A percentile compares a stretch with the other conserved stretches of the same genome.
Conservation (phyloP, 2,797 vertebrate species). For the Micromesistius poutassou region DNA sequence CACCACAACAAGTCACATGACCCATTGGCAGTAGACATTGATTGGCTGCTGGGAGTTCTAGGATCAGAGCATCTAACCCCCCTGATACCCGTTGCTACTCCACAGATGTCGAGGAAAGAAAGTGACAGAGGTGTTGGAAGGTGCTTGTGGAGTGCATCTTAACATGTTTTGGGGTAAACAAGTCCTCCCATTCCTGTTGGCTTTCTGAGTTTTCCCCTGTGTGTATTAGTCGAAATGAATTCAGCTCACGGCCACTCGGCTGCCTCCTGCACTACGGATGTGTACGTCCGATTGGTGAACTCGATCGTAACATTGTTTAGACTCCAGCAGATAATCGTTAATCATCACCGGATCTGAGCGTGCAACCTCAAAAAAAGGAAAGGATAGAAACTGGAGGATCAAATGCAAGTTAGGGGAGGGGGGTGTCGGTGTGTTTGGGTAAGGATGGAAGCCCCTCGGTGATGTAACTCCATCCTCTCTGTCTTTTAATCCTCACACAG, state of each 20-base stretch:
- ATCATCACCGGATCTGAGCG: not conserved
- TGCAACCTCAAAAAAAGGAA: not conserved
- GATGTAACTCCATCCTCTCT: slow-evolving; percentile 5
- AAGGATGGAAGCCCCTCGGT: slow-evolving; percentile 11
- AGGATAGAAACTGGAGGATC: slow-evolving; percentile 22
- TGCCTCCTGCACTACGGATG: not conserved
- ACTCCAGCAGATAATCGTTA: not conserved
- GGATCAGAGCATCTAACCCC: not conserved
- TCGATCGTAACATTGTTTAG: not conserved
- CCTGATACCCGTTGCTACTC: not conserved
- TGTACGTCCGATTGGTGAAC: not conserved
- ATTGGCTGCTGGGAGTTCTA: not conserved
- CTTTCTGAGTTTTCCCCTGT: not conserved
- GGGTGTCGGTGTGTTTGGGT: slow-evolving; percentile 17
- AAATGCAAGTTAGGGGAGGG: not conserved
- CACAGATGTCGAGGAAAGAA: not conserved
- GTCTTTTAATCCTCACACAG: slow-evolving; percentile 13
- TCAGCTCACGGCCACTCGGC: not conserved
- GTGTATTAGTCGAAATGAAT: too few species aligned
- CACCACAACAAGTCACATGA: not conserved
- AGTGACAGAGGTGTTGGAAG: not conserved
- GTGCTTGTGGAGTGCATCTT: not conserved
- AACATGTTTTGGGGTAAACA: not conserved
- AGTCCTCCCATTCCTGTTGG: not conserved
- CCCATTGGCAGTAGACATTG: not conserved